phyloP scores from a whole-genome alignment of 23 tunicate genomes.

The Trididemnum clinides region DNA sequence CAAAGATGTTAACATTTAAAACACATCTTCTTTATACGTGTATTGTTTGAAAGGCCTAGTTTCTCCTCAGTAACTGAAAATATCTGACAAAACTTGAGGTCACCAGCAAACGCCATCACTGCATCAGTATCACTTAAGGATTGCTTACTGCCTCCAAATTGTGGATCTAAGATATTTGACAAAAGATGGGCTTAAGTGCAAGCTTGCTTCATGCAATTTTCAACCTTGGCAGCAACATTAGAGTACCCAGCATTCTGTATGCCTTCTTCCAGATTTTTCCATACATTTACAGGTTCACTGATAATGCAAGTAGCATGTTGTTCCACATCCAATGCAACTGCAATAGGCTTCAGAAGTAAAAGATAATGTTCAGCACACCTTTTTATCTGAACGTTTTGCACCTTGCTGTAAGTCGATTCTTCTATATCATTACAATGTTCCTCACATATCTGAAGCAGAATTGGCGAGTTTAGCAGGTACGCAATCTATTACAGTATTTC shows the following conservation, averaged over 20 bases:
- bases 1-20: neutral
- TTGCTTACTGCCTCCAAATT: neutral
- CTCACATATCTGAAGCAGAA: slow-evolving; percentile 11
- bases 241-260: neutral
- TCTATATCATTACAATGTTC: neutral
- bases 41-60: neutral
- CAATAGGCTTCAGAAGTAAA: neutral
- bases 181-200: slow-evolving; percentile 4
- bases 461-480: neutral
- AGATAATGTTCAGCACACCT: neutral
- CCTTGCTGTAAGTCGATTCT: neutral
- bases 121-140: neutral
- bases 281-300: slow-evolving; percentile 6
- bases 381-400: neutral
- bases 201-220: slow-evolving; percentile 10
- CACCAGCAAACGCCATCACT: neutral
- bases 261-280: neutral
- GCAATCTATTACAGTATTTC: neutral
- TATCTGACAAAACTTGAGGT: neutral
- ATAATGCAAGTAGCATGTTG: neutral
- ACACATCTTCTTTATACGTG: neutral
- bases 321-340: neutral
- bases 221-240: neutral
- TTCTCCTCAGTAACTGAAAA: neutral
- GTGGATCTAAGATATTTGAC: neutral